These are phyloP conservation scores for Helostoma temminkii DNA, from an alignment of 2,797 vertebrate genomes.

Conservation along the genomic window DNA sequence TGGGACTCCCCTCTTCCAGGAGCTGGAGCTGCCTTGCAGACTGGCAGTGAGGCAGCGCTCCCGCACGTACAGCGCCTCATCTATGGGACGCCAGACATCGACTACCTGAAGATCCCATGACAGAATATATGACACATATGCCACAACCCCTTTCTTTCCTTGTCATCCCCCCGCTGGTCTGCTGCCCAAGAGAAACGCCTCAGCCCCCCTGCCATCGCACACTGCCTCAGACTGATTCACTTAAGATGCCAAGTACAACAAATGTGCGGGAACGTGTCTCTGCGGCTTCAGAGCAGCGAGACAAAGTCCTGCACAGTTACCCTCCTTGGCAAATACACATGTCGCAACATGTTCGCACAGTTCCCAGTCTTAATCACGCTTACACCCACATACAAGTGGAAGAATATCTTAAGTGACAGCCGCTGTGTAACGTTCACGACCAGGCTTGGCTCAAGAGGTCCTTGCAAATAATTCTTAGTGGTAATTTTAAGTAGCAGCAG, in stretches of 20 bases:
- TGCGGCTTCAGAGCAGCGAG: background rate
- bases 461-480: constrained; percentile 22
- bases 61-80: constrained; percentile 94
- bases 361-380: constrained; percentile 28
- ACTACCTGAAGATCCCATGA: constrained; percentile 59
- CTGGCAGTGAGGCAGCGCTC: constrained; percentile 91
- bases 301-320: constrained; percentile 15
- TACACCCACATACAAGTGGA: constrained; percentile 10
- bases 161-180: background rate
- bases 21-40: constrained; percentile 90
- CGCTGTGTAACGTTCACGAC: constrained; percentile 23
- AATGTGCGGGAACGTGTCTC: constrained; percentile 8
- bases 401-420: constrained; percentile 46
- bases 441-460: constrained; percentile 35
- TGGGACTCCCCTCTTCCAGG: constrained; percentile 92
- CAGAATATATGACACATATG: constrained; percentile 16
- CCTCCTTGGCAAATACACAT: constrained; percentile 10
- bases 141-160: background rate
- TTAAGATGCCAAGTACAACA: constrained; percentile 8
- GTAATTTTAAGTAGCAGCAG: constrained; percentile 29
- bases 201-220: constrained; percentile 34
- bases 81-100: constrained; percentile 79
- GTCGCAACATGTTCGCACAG: constrained; percentile 23
- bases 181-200: constrained; percentile 25
- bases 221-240: constrained; percentile 42